These are phyloP conservation scores for Catocala sponsa DNA, from an alignment of 2,888 invertebrate genomes.

Conservation along the genomic window DNA sequence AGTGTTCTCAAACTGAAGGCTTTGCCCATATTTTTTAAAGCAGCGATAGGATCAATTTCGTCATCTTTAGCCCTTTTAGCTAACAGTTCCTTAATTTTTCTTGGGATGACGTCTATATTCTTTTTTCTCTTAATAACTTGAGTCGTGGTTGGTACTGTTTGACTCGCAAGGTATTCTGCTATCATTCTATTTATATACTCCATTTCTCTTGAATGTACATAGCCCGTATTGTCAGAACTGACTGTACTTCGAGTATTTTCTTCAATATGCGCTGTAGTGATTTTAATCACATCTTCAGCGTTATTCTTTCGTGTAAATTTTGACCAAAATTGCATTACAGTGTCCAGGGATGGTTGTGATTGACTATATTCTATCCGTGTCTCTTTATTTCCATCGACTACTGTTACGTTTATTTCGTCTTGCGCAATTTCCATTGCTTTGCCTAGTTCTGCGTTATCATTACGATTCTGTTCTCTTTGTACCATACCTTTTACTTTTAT, in stretches of 20 bases:
- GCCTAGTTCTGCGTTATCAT: not conserved
- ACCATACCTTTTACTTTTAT: conserved; percentile 5
- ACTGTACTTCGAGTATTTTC: conserved; percentile 6
- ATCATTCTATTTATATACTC: conserved; percentile 55
- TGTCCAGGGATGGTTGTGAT: conserved; percentile 49
- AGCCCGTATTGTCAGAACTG: conserved; percentile 14
- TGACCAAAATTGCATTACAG: conserved; percentile 53
- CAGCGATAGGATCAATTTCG: not conserved
- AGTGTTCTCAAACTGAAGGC: conserved; percentile 1
- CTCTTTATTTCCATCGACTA: conserved; percentile 16
- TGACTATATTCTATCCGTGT: conserved; percentile 27
- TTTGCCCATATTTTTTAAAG: not conserved
- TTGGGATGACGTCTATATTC: conserved; percentile 31
- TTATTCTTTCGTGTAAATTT: conserved; percentile 21
- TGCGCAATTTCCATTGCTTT: not conserved
- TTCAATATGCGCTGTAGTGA: not conserved
- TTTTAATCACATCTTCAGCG: conserved; percentile 9
- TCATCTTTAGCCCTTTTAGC: conserved; percentile 4
- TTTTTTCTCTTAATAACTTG: conserved; percentile 25
- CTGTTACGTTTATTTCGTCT: conserved; percentile 18
- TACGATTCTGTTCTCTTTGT: not conserved
- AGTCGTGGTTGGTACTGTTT: conserved; percentile 34
- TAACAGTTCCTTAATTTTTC: conserved; percentile 40
- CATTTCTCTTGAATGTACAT: conserved; percentile 43
- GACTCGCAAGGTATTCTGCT: conserved; percentile 49